Percentiles rank a stretch among this genome's conserved stretches.
These are phyloP conservation scores for Electrona antarctica DNA, from an alignment of 2,113 vertebrate genomes.

Conservation along the genomic window DNA sequence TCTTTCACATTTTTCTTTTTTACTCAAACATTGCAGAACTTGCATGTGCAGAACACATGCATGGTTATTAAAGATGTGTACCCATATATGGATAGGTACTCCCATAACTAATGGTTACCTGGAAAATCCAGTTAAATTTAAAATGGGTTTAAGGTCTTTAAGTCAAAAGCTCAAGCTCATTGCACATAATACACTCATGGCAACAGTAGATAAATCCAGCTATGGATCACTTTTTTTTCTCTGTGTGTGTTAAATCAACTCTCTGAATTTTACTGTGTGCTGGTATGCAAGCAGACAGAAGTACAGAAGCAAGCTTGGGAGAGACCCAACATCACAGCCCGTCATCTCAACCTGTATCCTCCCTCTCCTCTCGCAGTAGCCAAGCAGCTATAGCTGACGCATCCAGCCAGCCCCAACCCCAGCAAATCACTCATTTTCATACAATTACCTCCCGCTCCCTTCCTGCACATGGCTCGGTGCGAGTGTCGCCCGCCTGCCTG, in stretches of 20 bases:
- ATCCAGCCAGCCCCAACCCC: slow-evolving; percentile 56
- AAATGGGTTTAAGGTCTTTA: not conserved
- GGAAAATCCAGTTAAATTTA: no score
- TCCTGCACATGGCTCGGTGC: slow-evolving; percentile 79
- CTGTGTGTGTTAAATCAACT: no score
- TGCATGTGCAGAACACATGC: no score
- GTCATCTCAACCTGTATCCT: slow-evolving; percentile 24
- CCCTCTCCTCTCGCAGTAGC: slow-evolving; percentile 40
- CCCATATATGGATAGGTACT: no score
- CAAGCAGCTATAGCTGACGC: slow-evolving; percentile 49
- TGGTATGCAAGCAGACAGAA: not conserved
- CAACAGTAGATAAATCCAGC: not conserved
- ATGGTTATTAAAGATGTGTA: no score
- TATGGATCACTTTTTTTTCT: no score
- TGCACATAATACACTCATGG: not conserved
- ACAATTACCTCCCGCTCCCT: slow-evolving; percentile 81
- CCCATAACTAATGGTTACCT: no score
- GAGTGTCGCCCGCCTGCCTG: slow-evolving; percentile 78
- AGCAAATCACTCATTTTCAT: slow-evolving; percentile 82
- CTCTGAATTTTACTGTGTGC: not conserved
- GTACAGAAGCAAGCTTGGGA: slow-evolving; percentile 36
- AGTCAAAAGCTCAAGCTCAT: not conserved
- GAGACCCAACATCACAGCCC: slow-evolving; percentile 17
- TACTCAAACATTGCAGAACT: no score
- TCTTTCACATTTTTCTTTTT: no score